phyloP scores from a whole-genome alignment of 2,797 vertebrate species.

The Hippopotamyrus pictus region DNA sequence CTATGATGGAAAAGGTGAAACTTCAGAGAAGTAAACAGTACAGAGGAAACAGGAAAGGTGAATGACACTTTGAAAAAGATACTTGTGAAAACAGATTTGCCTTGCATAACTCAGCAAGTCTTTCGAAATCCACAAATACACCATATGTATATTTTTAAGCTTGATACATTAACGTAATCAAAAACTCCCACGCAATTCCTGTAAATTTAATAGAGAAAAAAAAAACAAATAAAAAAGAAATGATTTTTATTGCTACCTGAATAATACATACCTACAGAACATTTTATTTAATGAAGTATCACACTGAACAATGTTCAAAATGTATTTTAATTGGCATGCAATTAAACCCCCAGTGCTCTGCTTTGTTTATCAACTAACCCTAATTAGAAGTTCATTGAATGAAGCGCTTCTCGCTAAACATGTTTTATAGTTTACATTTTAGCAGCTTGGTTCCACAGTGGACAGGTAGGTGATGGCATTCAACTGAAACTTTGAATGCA shows the following conservation, averaged over 20 bases:
- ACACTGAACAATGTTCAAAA: constrained; percentile 46
- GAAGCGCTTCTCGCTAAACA: not conserved
- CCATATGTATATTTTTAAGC: not conserved
- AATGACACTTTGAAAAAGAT: not conserved
- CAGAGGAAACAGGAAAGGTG: not conserved
- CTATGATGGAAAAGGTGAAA: not conserved
- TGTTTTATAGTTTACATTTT: not conserved
- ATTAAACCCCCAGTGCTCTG: constrained; percentile 50
- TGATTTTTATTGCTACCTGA: not conserved
- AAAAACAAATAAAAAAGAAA: not conserved
- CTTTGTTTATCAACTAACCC: constrained; percentile 46
- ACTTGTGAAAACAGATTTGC: not conserved
- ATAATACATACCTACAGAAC: not conserved
- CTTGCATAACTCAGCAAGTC: not conserved
- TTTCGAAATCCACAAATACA: not conserved
- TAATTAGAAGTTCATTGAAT: constrained; percentile 46
- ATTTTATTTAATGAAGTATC: constrained; percentile 9
- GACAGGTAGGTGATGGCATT: not conserved
- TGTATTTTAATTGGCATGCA: constrained; percentile 53
- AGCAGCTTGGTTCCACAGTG: not conserved
- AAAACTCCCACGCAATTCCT: not conserved
- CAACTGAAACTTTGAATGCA: not conserved
- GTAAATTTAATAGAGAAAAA: not conserved
- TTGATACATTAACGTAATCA: not conserved
- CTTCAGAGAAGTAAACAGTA: not conserved